These are phyloP conservation scores for Podiceps cristatus DNA, from an alignment of 2,113 vertebrate species.

Conservation along the genomic window DNA sequence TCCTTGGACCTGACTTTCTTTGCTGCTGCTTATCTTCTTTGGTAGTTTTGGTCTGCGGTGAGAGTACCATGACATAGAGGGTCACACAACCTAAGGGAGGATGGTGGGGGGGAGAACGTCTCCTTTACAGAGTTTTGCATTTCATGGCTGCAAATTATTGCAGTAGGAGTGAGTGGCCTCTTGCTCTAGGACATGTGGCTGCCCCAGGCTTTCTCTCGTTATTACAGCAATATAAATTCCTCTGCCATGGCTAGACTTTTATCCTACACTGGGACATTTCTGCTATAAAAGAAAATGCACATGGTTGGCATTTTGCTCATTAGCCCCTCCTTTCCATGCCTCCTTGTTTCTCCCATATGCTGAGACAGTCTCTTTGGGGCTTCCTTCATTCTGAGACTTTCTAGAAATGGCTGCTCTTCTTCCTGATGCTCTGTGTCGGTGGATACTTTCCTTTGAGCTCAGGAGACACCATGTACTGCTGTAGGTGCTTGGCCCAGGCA, in stretches of 20 bases:
- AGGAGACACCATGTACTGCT: neutral
- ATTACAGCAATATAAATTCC: neutral
- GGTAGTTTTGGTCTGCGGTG: too few relatives aligned
- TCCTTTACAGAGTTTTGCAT: neutral
- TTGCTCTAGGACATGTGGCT: neutral
- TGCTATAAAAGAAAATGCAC: neutral
- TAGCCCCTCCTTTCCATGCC: neutral
- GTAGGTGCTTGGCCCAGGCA: neutral
- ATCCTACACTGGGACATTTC: neutral
- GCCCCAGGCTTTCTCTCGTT: neutral
- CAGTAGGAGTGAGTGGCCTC: neutral
- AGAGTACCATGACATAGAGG: too few relatives aligned
- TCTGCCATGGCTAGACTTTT: neutral
- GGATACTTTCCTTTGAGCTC: accelerated
- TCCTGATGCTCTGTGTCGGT: neutral
- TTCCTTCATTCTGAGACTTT: neutral
- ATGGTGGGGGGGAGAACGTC: neutral
- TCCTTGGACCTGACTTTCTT: too few relatives aligned
- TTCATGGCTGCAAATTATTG: neutral
- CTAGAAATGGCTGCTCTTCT: neutral
- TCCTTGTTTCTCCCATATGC: neutral
- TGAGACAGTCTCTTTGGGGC: neutral
- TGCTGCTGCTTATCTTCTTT: too few relatives aligned
- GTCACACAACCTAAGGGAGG: too few relatives aligned
- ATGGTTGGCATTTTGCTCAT: neutral